Base-by-base conservation (phyloP, 2,888 invertebrate species). In the Pomacea canaliculata region DNA sequence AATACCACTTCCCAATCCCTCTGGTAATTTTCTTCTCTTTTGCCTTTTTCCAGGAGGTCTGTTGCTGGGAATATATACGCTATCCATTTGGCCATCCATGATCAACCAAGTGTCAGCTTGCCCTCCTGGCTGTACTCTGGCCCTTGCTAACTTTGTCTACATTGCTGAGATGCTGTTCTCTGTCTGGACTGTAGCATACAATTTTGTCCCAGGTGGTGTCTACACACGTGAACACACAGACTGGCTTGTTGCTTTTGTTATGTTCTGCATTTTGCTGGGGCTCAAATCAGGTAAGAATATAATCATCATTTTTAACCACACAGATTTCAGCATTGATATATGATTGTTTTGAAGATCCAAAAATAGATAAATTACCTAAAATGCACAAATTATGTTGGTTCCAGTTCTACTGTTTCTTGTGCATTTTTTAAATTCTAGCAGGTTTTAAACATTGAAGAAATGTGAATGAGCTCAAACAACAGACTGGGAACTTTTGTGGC, bases 111-210 rank as follows among this genome's bases (percentile, higher is more conserved):
- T 86, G 48, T 85, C 86, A 7, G 72, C 79, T 37, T 88, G 87
- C 82, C 85, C 88, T 13, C 87, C 90, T 12, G 88, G 85, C 3
- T 78, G 87, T 18, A 83, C 86, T 18, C 77, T 90, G 23, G 81
- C 86, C n/a, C 78, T 87, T 7, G 85, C 87, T 46, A 83, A 89
- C 76, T 73, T 87, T 5, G 82, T 82, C 18, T 91, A 88, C 77
- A 79, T 91, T 51, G 74, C 85, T 4, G 85, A 89, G 84, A 87
- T 89, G 89, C 76, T 82, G 27, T 91, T 90, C 82, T 86, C 85
- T 63, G 91, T 91, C 56, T 91, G 91, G 91, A 91, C 91, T 0
- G 88, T 90, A 67, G 91, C 91, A 1, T 91, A 88, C 81, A 91
- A 91, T 82, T 91, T 91, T 86, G 91, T 91, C 19, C 91, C 91